Conservation (phyloP, 2,888 invertebrate species). For the Cerastoderma edule region DNA sequence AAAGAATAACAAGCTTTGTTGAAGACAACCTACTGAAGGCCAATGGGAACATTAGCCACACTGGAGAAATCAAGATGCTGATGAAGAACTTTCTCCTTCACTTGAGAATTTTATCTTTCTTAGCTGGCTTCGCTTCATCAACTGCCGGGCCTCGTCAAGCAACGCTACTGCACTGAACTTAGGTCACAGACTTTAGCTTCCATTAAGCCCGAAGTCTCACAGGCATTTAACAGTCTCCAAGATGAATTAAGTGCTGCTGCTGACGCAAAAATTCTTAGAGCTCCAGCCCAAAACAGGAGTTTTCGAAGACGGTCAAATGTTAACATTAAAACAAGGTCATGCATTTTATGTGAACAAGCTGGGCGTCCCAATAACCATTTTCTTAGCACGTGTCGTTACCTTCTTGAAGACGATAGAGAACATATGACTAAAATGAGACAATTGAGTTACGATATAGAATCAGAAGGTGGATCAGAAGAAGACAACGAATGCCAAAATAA, state of each 20-base stretch:
- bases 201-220: conserved; percentile 14
- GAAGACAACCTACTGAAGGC: conserved; percentile 57
- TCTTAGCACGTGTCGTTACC: conserved; percentile 19
- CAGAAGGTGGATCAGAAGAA: neutral
- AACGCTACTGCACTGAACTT: conserved; percentile 8
- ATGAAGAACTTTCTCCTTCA: conserved; percentile 41
- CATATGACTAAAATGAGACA: conserved; percentile 22
- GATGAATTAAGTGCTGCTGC: neutral
- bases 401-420: conserved; percentile 14
- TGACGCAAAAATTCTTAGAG: conserved; percentile 1
- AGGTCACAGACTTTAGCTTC: conserved; percentile 8
- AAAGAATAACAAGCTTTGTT: conserved; percentile 50
- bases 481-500: neutral
- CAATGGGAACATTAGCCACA: conserved; percentile 55
- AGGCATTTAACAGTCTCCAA: neutral
- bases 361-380: conserved; percentile 29
- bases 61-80: conserved; percentile 39
- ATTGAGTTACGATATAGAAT: conserved; percentile 1
- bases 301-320: neutral
- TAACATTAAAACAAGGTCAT: conserved; percentile 23
- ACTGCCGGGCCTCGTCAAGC: conserved; percentile 34
- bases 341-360: conserved; percentile 54
- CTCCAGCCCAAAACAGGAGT: neutral
- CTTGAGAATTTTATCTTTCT: conserved; percentile 36
- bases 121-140: conserved; percentile 61